Percentiles rank a stretch among this genome's conserved stretches.
Evolutionary conservation across 1,140 invertebrate species (phyloP).

Genomic region (Spodoptera frugiperda): DNA sequence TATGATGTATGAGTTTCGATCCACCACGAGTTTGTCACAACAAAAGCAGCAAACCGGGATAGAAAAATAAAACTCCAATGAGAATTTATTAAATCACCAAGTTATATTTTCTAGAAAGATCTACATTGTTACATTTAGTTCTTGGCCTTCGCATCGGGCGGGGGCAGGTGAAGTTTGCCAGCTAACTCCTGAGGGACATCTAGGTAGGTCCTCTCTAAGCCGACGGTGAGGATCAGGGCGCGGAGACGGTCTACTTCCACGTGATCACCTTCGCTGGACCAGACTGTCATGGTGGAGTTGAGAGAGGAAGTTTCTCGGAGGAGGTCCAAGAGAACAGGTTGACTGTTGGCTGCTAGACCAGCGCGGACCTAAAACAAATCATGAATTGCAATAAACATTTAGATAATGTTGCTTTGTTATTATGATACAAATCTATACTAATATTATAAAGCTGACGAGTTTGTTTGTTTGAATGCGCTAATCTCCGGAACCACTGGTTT

Average conservation of each 20-base stretch:
- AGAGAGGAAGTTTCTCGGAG: constrained; percentile 79
- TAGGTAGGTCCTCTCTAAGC: constrained; percentile 89
- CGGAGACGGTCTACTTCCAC: constrained; percentile 88
- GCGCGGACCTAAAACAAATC: constrained; percentile 90
- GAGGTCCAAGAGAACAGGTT: constrained; percentile 84
- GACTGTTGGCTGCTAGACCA: constrained; percentile 89
- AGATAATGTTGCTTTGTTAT: too few species aligned
- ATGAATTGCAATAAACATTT: too few species aligned
- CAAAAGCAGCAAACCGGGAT: too few species aligned
- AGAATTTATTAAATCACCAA: constrained; percentile 35
- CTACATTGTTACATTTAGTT: constrained; percentile 59
- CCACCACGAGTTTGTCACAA: too few species aligned
- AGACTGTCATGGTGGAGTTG: constrained; percentile 90
- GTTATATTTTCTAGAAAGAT: constrained; percentile 38
- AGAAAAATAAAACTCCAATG: background rate
- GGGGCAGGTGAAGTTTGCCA: constrained; percentile 84
- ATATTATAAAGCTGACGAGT: too few species aligned
- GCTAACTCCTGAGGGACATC: constrained; percentile 89
- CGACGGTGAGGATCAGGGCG: constrained; percentile 87
- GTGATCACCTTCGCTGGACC: constrained; percentile 88
- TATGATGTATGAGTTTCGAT: too few species aligned
- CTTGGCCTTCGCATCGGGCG: constrained; percentile 63
- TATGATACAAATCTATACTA: too few species aligned
- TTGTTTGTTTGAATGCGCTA: too few species aligned
- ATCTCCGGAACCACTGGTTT: too few species aligned